Evolutionary conservation across 1,140 invertebrate genomes (phyloP).

Genomic region (Micrasema minimum): DNA sequence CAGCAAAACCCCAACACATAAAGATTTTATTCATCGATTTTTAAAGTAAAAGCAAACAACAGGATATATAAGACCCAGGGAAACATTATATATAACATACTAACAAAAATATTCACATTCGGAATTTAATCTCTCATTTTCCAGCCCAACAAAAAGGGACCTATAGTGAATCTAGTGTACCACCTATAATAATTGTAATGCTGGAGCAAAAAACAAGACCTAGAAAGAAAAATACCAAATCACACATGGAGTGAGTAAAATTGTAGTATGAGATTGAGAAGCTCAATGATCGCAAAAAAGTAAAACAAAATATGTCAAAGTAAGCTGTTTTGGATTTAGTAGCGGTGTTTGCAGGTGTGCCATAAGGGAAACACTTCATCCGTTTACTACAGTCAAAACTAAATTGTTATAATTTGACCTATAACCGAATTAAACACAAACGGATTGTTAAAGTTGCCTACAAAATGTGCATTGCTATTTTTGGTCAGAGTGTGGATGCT

Average conservation of each 20-base stretch:
- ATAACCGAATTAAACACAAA: constrained; percentile 63
- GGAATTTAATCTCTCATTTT: constrained; percentile 59
- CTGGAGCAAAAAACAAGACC: constrained; percentile 54
- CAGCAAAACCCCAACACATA: constrained; percentile 52
- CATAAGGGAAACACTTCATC: constrained; percentile 56
- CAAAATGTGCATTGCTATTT: constrained; percentile 58
- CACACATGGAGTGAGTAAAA: not conserved
- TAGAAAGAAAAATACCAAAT: constrained; percentile 32
- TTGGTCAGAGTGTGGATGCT: constrained; percentile 62
- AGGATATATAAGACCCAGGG: constrained; percentile 47
- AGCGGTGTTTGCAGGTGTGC: constrained; percentile 56
- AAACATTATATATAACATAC: constrained; percentile 55
- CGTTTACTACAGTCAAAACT: constrained; percentile 61
- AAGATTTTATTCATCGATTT: constrained; percentile 55
- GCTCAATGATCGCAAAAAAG: constrained; percentile 50
- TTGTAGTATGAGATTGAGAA: constrained; percentile 51
- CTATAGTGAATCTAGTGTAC: constrained; percentile 59
- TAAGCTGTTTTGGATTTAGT: constrained; percentile 58
- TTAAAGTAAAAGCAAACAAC: constrained; percentile 49
- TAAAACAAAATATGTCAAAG: constrained; percentile 54
- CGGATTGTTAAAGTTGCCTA: constrained; percentile 57
- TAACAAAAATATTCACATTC: constrained; percentile 56
- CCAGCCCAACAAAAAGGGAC: constrained; percentile 59
- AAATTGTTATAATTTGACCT: constrained; percentile 51
- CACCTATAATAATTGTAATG: constrained; percentile 53